Base-by-base conservation (phyloP, 2,113 vertebrate species). In the Recurvirostra avosetta region DNA sequence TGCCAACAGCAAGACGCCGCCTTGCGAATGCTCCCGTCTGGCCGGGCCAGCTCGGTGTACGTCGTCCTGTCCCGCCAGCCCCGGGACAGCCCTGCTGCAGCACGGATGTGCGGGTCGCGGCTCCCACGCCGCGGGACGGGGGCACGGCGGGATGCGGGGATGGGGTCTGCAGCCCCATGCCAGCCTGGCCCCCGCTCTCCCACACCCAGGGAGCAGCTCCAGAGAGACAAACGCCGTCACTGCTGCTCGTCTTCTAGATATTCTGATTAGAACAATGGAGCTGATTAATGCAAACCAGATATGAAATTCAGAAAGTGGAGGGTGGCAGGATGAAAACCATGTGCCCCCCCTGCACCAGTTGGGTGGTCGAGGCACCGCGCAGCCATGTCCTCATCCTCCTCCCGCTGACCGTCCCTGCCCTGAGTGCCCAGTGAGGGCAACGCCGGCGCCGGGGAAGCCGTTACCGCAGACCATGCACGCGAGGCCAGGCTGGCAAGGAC, bases 231-330 rank as follows among this genome's bases (percentile, higher is more conserved):
- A 34, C 0, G 0, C 47, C 0, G 0, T 11, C 0, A 0, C 65
- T 49, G 55, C 43, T 12, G 38, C 73, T 89, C 23, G 0, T n/a
- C 43, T 10, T 61, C 49, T 34, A 25, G 71, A 68, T 61, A 21
- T 3, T 65, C 49, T 75, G 78, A 91, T 91, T 38, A 29, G 68
- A 96, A 79, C 87, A 94, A 90, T 25, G 67, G 63, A 29, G 27
- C 49, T 76, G 82, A 90, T 93, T 95, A 93, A 95, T 86, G 92
- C 62, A 68, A 94, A 90, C 71, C 95, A 96, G 96, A 93, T 76
- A 92, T 0, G 34, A 77, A 49, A 36, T 25, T 27, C 71, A 65
- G 43, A 59, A 36, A 23, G 36, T 47, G 29, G 40, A 68, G 38
- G 8, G 27, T 19, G 16, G 22, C 6, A 73, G 43, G 43, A 82